Evolutionary conservation across 1,140 invertebrate genomes (phyloP).

Genomic region (Trichogramma pretiosum): DNA sequence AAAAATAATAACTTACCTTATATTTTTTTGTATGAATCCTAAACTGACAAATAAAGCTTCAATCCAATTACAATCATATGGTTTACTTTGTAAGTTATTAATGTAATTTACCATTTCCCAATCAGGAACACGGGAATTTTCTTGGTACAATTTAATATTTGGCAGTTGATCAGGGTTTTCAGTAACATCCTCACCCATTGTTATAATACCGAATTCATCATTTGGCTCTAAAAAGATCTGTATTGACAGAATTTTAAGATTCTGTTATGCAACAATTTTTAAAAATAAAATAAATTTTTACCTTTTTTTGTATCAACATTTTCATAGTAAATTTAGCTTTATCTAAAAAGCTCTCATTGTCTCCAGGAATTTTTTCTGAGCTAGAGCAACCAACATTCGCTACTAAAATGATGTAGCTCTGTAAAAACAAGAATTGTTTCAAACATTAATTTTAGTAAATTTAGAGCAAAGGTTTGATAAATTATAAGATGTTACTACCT

Average conservation of each 20-base stretch:
- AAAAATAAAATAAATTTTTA: conserved; percentile 14
- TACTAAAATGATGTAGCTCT: conserved; percentile 23
- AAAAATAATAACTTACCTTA: conserved; percentile 15
- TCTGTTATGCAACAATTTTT: no score
- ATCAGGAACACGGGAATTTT: conserved; percentile 20
- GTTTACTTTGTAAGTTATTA: conserved; percentile 14
- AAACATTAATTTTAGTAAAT: no score
- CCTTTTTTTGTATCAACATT: conserved; percentile 25
- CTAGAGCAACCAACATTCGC: conserved; percentile 20
- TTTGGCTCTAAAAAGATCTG: conserved; percentile 28
- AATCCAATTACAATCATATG: conserved; percentile 23
- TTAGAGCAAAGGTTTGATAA: no score
- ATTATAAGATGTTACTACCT: no score
- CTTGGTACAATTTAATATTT: conserved; percentile 12
- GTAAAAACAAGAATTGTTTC: no score
- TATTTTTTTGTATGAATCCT: conserved; percentile 20
- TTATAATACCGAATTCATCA: conserved; percentile 28
- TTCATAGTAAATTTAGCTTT: conserved; percentile 24
- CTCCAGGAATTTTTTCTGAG: conserved; percentile 2
- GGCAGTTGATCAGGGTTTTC: conserved; percentile 7
- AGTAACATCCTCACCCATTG: conserved; percentile 23
- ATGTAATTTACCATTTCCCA: conserved; percentile 25
- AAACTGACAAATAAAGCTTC: conserved; percentile 20
- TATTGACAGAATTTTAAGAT: no score
- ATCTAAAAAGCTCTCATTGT: conserved; percentile 18